These are phyloP conservation scores for Lasiurus cinereus DNA, from an alignment of 2,113 vertebrate species.

Conservation along the genomic window DNA sequence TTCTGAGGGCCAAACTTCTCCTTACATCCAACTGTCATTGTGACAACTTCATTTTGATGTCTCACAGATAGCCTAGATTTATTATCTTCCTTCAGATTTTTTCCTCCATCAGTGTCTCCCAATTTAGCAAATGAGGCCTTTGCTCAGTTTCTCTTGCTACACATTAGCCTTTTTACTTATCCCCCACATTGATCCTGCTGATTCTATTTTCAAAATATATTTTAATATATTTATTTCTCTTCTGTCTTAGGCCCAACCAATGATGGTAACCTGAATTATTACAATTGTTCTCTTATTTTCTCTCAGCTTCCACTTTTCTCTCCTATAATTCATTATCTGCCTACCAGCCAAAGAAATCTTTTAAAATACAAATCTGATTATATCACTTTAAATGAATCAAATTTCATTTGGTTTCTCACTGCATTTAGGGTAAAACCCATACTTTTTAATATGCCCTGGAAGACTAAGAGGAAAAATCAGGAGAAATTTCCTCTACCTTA, in stretches of 20 bases:
- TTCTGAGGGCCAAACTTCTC: not conserved
- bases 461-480: not conserved
- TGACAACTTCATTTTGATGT: constrained; percentile 20
- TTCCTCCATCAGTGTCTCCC: not conserved
- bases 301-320: constrained; percentile 1
- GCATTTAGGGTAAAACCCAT: constrained; percentile 14
- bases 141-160: constrained; percentile 27
- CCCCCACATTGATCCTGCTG: not conserved
- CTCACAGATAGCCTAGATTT: not conserved
- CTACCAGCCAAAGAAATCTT: not conserved
- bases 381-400: not conserved
- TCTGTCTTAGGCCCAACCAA: not conserved
- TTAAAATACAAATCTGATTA: constrained; percentile 37
- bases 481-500: not conserved
- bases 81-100: constrained; percentile 10
- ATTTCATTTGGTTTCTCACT: constrained; percentile 51
- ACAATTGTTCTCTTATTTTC: not conserved
- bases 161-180: not conserved
- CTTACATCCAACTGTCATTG: not conserved
- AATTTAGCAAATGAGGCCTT: constrained; percentile 18
- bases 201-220: constrained; percentile 24
- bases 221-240: constrained; percentile 23
- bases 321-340: constrained; percentile 43
- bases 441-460: not conserved
- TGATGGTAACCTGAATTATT: not conserved